Evolutionary conservation across 1,140 invertebrate species (phyloP).

Genomic region (Batillaria attramentaria): DNA sequence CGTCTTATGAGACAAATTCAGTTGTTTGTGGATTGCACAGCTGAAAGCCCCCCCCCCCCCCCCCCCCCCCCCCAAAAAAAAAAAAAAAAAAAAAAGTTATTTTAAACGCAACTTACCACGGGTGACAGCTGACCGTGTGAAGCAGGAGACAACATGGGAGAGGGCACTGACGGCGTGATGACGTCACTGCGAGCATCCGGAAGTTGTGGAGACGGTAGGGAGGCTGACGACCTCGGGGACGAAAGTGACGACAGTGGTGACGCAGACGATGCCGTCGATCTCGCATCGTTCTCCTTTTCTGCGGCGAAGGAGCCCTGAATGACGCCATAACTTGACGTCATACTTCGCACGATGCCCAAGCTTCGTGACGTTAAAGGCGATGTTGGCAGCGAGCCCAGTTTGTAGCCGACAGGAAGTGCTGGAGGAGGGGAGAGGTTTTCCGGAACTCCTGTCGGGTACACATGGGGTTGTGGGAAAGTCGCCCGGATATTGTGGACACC

Average conservation of each 20-base stretch:
- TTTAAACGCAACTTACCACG: neutral
- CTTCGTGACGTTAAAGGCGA: neutral
- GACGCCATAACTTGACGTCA: neutral
- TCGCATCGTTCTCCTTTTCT: constrained; percentile 7
- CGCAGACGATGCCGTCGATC: constrained; percentile 7
- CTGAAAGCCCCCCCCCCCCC: too few relatives aligned
- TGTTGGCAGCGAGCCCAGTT: neutral
- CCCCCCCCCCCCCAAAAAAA: too few relatives aligned
- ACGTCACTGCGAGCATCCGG: neutral
- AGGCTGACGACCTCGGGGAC: constrained; percentile 8
- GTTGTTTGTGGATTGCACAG: neutral
- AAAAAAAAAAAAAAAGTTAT: too few relatives aligned
- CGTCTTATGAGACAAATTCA: neutral
- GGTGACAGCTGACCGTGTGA: constrained; percentile 16
- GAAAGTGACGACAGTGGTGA: constrained; percentile 13
- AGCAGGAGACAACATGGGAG: constrained; percentile 11
- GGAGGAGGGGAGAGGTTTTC: constrained; percentile 20
- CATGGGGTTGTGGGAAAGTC: neutral
- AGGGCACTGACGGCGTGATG: constrained; percentile 9
- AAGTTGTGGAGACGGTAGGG: neutral
- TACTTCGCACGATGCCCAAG: neutral
- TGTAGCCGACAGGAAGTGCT: neutral
- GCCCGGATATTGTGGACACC: too few relatives aligned
- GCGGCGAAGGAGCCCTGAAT: too few relatives aligned
- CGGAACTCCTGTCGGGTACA: neutral